phyloP scores from a whole-genome alignment of 2,113 vertebrate genomes.

The Chloebia gouldiae region DNA sequence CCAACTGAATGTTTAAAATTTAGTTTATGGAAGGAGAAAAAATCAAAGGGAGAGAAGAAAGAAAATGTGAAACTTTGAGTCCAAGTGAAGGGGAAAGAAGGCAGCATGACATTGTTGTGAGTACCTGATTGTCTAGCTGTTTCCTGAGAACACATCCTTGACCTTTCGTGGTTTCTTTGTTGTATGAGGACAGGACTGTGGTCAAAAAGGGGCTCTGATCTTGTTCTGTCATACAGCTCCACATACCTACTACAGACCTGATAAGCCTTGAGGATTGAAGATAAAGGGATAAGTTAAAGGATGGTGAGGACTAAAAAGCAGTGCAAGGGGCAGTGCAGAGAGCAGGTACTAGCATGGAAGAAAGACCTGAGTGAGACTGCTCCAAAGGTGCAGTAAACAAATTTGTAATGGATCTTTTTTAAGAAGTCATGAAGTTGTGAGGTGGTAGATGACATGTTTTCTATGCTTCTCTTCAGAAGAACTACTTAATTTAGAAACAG shows the following conservation, averaged over 20 bases:
- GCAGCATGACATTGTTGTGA: neutral
- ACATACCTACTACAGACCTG: neutral
- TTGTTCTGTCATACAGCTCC: neutral
- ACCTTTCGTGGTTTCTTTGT: neutral
- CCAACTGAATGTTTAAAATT: slow-evolving; percentile 3
- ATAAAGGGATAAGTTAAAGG: neutral
- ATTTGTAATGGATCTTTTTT: neutral
- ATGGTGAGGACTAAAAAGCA: neutral
- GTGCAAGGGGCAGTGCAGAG: neutral
- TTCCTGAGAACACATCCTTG: neutral
- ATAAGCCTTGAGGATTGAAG: neutral
- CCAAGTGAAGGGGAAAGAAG: neutral
- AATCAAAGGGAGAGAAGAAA: neutral
- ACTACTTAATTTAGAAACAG: neutral
- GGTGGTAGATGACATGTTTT: neutral
- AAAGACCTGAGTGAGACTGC: neutral
- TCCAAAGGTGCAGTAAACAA: neutral
- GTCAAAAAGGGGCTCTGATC: neutral
- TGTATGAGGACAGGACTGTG: neutral
- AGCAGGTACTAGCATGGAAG: neutral
- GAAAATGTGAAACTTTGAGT: neutral
- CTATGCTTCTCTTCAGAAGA: neutral
- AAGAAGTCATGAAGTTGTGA: neutral
- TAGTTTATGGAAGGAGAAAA: neutral
- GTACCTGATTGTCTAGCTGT: neutral